Conservation (phyloP, 2,113 vertebrate species). For the rat (Rattus norvegicus) region GRCr8 NC_086033.1:16916001-16916500, state of each 20-base stretch:
- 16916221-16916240: neutral
- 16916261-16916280: neutral
- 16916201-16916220: neutral
- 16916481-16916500: neutral
- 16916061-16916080: neutral
- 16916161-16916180: neutral
- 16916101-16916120: neutral
- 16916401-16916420: neutral
- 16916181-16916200: neutral
- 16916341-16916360: neutral
- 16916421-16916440: neutral
- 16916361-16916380: neutral
- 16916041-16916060: neutral
- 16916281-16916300: neutral
- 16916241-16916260: neutral
- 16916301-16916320: neutral
- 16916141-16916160: neutral
- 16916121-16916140: neutral
- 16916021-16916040: neutral
- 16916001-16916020: neutral
- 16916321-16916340: neutral
- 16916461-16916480: neutral
- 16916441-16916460: neutral
- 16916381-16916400: neutral
- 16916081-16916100: neutral